phyloP scores from a whole-genome alignment of 2,797 vertebrate species.

The Rhinatrema bivittatum region DNA sequence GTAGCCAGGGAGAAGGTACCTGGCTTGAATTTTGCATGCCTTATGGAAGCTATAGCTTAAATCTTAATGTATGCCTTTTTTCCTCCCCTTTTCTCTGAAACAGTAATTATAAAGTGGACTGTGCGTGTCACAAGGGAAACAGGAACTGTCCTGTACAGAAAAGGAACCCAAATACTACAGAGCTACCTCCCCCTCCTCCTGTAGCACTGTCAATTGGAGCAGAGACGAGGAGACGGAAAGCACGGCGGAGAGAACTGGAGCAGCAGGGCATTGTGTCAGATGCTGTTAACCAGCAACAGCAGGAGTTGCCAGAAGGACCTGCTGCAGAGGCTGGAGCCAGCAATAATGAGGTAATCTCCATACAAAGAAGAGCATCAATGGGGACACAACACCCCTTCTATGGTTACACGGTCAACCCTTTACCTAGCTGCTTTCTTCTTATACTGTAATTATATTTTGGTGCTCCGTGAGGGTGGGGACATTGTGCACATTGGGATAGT shows the following conservation, averaged over 20 bases:
- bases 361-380: too few relatives aligned
- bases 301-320: slow-evolving; percentile 64
- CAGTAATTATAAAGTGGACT: slow-evolving; percentile 98
- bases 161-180: slow-evolving; percentile 80
- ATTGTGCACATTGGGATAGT: too few relatives aligned
- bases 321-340: slow-evolving; percentile 38
- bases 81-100: slow-evolving; percentile 33
- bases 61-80: background rate
- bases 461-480: too few relatives aligned
- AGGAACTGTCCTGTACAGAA: slow-evolving; percentile 96
- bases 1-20: too few relatives aligned
- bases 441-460: too few relatives aligned
- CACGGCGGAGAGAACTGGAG: slow-evolving; percentile 82
- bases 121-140: slow-evolving; percentile 95
- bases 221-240: slow-evolving; percentile 87
- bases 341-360: slow-evolving; percentile 74
- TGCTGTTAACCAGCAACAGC: slow-evolving; percentile 58
- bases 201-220: slow-evolving; percentile 71
- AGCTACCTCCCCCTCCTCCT: slow-evolving; percentile 66
- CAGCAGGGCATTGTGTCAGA: slow-evolving; percentile 48
- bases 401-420: too few relatives aligned
- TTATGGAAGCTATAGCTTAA: too few relatives aligned
- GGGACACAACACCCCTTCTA: too few relatives aligned
- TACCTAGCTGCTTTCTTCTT: too few relatives aligned
- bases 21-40: too few relatives aligned